These are phyloP conservation scores for Calypte anna DNA, from an alignment of 2,113 vertebrate species.

Conservation along the genomic window DNA sequence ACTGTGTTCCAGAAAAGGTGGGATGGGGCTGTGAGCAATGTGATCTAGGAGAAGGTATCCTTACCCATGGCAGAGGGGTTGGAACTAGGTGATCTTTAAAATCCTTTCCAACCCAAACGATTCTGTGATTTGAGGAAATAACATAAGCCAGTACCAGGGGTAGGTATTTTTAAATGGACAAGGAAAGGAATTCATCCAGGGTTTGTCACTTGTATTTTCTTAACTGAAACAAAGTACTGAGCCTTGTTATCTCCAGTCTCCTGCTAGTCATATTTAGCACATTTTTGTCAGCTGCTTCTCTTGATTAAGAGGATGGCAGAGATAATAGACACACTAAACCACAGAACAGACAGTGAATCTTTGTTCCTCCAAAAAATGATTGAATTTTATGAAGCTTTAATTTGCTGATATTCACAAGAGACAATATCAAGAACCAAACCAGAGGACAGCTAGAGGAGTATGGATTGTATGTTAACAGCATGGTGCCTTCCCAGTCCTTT, in stretches of 20 bases:
- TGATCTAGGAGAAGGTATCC: too few species aligned
- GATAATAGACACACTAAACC: background rate
- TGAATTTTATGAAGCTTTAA: constrained; percentile 23
- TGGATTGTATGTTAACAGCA: constrained; percentile 4
- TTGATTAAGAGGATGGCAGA: constrained; percentile 21
- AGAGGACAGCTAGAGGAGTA: background rate
- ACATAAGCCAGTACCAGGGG: background rate
- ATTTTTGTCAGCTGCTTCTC: background rate
- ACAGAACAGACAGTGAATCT: background rate
- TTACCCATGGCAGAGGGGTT: too few species aligned
- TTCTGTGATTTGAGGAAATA: background rate
- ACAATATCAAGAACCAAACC: constrained; percentile 13
- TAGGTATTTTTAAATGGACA: background rate
- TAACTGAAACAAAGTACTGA: background rate
- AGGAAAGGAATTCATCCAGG: background rate
- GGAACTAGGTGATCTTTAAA: too few species aligned
- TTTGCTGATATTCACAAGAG: constrained; percentile 25
- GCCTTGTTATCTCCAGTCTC: background rate
- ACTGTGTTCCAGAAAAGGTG: too few species aligned
- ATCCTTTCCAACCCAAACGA: too few species aligned
- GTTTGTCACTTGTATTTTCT: background rate
- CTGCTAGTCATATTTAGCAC: background rate
- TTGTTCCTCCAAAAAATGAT: constrained; percentile 27
- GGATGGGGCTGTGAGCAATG: too few species aligned
- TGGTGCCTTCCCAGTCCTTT: constrained; percentile 36